Evolutionary conservation across 2,113 vertebrate genomes (phyloP), one percentile per base, ranked within the genome.

Genomic region (Dicaeum eximium): DNA sequence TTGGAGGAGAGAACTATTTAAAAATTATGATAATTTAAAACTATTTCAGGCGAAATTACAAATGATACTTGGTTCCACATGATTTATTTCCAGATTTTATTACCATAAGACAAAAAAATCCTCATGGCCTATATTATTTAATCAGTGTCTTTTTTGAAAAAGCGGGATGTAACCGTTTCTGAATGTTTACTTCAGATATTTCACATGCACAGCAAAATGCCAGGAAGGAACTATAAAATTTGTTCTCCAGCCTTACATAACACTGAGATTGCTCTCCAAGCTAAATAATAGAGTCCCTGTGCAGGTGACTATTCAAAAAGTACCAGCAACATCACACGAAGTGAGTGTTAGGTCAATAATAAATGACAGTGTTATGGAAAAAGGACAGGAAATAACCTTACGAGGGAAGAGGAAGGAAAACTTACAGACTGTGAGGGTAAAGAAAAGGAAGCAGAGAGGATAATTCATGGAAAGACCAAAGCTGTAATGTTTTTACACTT

Each of bases 381-480:
- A 88, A 75, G 38, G 51, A 74, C 85, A 90, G 79, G 92, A 95
- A 92, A 44, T 16, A 82, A 92, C 62, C 82, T 81, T 1, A 73
- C 4, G 27, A 83, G 81, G 89, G 64, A 83, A 79, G 15, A 88
- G 82, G 90, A 95, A 61, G 66, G 71, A 92, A 93, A 81, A 73
- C 60, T 88, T 90, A 28, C 31, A 67, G 33, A 75, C 27, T 64
- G 11, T 54, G n/a, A 78, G 57, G 23, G 38, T 73, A 72, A 77
- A 95, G 60, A 64, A 95, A 85, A 92, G 75, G 93, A 92, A 92
- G 27, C 38, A 73, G 77, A 62, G 33, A 72, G 87, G 70, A 77
- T 91, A 94, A 93, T 73, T 92, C 58, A 88, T 53, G 86, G 93
- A 66, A 95, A 89, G 58, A 40, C 31, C 28, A 66, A 91, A 93